A percentile compares a stretch with the other conserved stretches of the same genome.
phyloP scores from a whole-genome alignment of 2,888 invertebrate genomes.

The Morpho deidamia region DNA sequence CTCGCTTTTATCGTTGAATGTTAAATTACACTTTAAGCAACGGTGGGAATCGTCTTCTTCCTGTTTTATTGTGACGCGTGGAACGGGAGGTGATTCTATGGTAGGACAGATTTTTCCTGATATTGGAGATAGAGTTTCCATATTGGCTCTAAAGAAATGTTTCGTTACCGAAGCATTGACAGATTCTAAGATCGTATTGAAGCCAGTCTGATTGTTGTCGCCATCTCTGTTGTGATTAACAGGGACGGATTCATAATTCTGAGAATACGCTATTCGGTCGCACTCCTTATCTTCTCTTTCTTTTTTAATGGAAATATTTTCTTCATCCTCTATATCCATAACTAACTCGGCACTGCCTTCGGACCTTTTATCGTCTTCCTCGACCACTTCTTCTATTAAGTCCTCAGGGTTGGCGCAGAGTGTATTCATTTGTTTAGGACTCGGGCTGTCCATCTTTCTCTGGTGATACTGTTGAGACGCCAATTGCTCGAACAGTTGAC shows the following conservation, averaged over 20 bases:
- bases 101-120: conserved; percentile 64
- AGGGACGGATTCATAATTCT: conserved; percentile 52
- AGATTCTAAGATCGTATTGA: conserved; percentile 85
- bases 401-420: conserved; percentile 76
- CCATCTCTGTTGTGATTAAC: conserved; percentile 46
- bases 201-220: conserved; percentile 79
- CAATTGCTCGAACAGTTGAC: conserved; percentile 83
- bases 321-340: conserved; percentile 83
- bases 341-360: conserved; percentile 80
- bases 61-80: conserved; percentile 50
- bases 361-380: conserved; percentile 75
- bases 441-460: conserved; percentile 56
- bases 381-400: conserved; percentile 79
- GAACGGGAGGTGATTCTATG: conserved; percentile 47
- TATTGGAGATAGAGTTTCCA: conserved; percentile 81
- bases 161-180: conserved; percentile 86
- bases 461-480: conserved; percentile 70
- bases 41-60: conserved; percentile 62
- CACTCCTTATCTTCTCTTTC: conserved; percentile 56
- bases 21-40: conserved; percentile 79
- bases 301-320: conserved; percentile 64
- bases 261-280: conserved; percentile 41
- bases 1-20: conserved; percentile 78
- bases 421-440: conserved; percentile 47
- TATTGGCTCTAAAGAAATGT: conserved; percentile 83